These are phyloP conservation scores for Halesus radiatus DNA, from an alignment of 1,140 invertebrate species.

Conservation along the genomic window DNA sequence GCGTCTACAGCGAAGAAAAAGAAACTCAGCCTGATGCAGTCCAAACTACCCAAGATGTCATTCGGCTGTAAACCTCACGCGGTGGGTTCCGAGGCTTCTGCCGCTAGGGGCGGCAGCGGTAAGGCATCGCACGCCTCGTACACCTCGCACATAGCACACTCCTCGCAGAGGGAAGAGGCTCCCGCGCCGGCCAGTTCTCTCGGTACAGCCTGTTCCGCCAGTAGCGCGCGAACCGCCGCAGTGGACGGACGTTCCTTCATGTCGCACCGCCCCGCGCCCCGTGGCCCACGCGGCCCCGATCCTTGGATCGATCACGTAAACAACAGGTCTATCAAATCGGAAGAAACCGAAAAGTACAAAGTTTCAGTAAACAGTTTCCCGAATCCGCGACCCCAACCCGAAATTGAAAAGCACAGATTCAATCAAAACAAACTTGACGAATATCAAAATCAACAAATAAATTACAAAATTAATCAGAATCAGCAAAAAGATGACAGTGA, in stretches of 20 bases:
- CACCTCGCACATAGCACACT: too few relatives aligned
- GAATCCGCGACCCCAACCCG: background rate
- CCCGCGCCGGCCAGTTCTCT: background rate
- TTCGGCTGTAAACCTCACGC: conserved; percentile 56
- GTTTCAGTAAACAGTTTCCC: background rate
- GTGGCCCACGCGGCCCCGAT: conserved; percentile 49
- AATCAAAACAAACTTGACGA: conserved; percentile 27
- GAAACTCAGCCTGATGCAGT: conserved; percentile 69
- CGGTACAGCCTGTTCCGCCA: background rate
- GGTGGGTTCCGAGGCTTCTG: conserved; percentile 20
- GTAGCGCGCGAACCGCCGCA: conserved; percentile 61
- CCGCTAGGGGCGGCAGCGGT: conserved; percentile 58
- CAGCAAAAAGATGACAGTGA: conserved; percentile 26
- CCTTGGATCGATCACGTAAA: conserved; percentile 47
- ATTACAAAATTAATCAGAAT: conserved; percentile 26
- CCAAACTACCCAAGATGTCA: conserved; percentile 64
- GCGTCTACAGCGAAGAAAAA: conserved; percentile 69
- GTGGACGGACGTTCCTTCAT: conserved; percentile 58
- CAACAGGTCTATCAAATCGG: conserved; percentile 37
- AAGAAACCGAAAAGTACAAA: conserved; percentile 40
- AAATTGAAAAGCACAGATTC: conserved; percentile 24
- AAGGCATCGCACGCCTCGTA: too few relatives aligned
- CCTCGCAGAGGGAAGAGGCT: conserved; percentile 56
- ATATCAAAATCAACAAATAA: conserved; percentile 5
- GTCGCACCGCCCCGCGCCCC: conserved; percentile 47